Evolutionary conservation across 2,797 vertebrate species (phyloP).

Genomic region (Hipposideros larvatus): DNA sequence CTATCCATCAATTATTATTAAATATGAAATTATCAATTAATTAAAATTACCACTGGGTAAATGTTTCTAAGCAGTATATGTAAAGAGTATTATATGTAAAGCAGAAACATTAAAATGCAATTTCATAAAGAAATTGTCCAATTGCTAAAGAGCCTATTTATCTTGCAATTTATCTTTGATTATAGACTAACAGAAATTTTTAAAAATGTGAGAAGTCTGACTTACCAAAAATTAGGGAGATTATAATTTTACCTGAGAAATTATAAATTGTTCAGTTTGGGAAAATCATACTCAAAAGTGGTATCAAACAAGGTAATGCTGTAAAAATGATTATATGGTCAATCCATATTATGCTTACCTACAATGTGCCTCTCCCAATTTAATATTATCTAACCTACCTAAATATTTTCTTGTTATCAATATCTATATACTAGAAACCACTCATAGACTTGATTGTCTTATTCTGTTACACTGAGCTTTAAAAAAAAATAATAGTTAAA

Average conservation of each 20-base stretch:
- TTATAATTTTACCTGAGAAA: constrained; percentile 3
- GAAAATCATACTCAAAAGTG: background rate
- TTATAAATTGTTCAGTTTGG: background rate
- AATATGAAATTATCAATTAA: constrained; percentile 1
- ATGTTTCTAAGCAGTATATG: background rate
- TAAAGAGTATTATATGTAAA: background rate
- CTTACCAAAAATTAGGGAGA: background rate
- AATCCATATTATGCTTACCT: background rate
- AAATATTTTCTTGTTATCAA: background rate
- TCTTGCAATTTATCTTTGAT: background rate
- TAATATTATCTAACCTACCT: background rate
- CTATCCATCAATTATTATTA: background rate
- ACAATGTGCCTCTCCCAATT: background rate
- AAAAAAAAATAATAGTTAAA: constrained; percentile 26
- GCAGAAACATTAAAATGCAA: constrained; percentile 36
- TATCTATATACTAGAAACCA: background rate
- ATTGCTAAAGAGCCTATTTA: background rate
- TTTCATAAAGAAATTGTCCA: constrained; percentile 20
- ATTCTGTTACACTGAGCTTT: background rate
- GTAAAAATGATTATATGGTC: background rate
- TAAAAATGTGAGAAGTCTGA: background rate
- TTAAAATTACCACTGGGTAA: background rate
- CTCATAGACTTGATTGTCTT: background rate
- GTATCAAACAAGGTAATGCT: background rate
- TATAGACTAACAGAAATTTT: background rate